Percentiles rank a stretch among this genome's conserved stretches.
These are phyloP conservation scores for Rugalucina vietnamica DNA, from an alignment of 2,888 invertebrate species.

Conservation along the genomic window DNA sequence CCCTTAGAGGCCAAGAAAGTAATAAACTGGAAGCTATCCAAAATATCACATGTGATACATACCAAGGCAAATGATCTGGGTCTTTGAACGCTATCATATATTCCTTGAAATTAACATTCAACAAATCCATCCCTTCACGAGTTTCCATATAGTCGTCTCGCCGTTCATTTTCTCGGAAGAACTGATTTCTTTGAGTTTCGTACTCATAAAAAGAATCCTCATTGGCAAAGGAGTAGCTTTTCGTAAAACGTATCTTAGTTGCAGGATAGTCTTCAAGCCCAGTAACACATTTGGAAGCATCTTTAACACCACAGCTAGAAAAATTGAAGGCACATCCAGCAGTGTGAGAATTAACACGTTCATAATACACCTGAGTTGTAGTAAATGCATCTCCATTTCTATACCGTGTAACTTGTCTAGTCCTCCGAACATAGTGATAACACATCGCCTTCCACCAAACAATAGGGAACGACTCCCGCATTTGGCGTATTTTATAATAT, in stretches of 20 bases:
- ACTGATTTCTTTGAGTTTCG: constrained; percentile 91
- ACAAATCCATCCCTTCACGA: constrained; percentile 90
- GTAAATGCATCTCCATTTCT: constrained; percentile 93
- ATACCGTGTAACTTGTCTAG: constrained; percentile 91
- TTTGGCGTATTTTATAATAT: constrained; percentile 84
- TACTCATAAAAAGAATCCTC: constrained; percentile 91
- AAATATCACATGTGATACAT: constrained; percentile 88
- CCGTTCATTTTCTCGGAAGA: constrained; percentile 91
- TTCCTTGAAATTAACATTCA: constrained; percentile 86
- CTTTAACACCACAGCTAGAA: constrained; percentile 89
- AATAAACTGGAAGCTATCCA: constrained; percentile 90
- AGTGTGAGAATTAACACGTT: constrained; percentile 91
- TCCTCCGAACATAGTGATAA: constrained; percentile 91
- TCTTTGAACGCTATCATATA: constrained; percentile 85
- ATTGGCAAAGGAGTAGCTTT: constrained; percentile 92
- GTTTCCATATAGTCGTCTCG: constrained; percentile 94
- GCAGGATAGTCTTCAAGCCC: constrained; percentile 89
- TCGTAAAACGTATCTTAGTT: constrained; percentile 91
- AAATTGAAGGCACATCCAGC: constrained; percentile 91
- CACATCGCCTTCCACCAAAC: constrained; percentile 95
- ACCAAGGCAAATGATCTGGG: constrained; percentile 84
- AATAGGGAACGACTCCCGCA: constrained; percentile 88
- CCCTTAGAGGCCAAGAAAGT: constrained; percentile 92
- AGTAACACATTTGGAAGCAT: constrained; percentile 90
- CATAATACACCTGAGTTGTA: constrained; percentile 93